Percentiles rank a stretch among this genome's conserved stretches.
Conservation (phyloP, 2,113 vertebrate species). For the Romanogobio albipinnatus region DNA sequence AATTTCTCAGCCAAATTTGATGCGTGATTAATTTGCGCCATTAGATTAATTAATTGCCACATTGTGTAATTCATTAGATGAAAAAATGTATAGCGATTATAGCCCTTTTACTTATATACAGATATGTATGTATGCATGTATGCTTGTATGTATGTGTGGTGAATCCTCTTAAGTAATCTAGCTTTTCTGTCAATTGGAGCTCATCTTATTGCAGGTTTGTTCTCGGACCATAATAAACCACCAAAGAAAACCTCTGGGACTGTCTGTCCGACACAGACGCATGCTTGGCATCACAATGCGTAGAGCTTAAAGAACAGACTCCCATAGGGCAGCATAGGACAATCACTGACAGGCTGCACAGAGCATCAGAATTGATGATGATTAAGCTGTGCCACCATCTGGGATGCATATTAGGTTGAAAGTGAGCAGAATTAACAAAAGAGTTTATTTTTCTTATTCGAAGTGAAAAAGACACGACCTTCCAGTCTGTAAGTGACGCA, state of each 20-base stretch:
- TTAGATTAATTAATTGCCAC: no score
- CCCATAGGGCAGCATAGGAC: neutral
- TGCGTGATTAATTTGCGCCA: no score
- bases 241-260: neutral
- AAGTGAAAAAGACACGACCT: constrained; percentile 14
- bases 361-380: constrained; percentile 8
- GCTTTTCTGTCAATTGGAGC: constrained; percentile 5
- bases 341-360: neutral
- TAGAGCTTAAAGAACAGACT: constrained; percentile 1
- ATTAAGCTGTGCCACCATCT: neutral
- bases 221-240: neutral
- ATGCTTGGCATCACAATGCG: neutral
- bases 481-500: constrained; percentile 5
- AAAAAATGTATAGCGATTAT: no score
- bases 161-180: neutral
- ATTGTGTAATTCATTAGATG: no score
- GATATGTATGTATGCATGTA: no score
- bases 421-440: neutral
- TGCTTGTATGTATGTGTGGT: no score
- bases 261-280: neutral
- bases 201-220: neutral
- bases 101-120: no score
- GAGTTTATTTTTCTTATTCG: constrained; percentile 20
- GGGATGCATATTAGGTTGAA: constrained; percentile 5
- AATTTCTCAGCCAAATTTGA: no score